Base-by-base conservation (phyloP, 2,113 vertebrate species). In the Ciconia boyciana region DNA sequence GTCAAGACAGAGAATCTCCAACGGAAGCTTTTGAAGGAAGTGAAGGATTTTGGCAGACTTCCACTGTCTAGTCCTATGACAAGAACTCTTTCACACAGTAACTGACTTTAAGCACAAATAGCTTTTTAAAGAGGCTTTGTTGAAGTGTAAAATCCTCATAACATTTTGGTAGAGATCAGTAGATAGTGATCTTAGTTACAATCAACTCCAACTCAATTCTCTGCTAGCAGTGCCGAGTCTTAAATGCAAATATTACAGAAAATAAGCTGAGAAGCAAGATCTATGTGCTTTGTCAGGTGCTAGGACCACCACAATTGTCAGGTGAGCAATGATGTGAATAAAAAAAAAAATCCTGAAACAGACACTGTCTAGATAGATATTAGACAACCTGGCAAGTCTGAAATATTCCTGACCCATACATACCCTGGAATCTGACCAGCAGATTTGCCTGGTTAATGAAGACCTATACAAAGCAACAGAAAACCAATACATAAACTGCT, bases 141-240 rank as follows among this genome's bases (percentile, higher is more conserved):
- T 66, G 31, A 68, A 79, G 20, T 12, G 24, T 34, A 58, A 62
- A 66, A 36, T 57, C 20, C 34, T 85, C 25, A 24, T 18, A 78
- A 49, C 7, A 7, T 46, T 68, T 82, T 83, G 18, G 34, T 66
- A 44, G 24, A 54, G 43, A n/a, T 52, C 0, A 0, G 9, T 28
- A 83, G 46, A 54, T 11, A 7, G 26, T 8, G 16, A 54, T 41
- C 28, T 68, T 24, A 34, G 34, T 65, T 78, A 43, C 13, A 5
- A n/a, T 44, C 1, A 1, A 34, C 17, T 39, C 48, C 64, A 83
- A 39, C n/a, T 55, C 48, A 39, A 8, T 65, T 87, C 32, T 60
- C 32, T 77, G 26, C 68, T 69, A 84, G 26, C 17, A 82, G 20
- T 46, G 44, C n/a, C 18, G 44, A 72, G 62, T 10, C 64, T 84